Evolutionary conservation across 1,140 invertebrate species (phyloP).

Genomic region (Thalassaphorura encarpata): DNA sequence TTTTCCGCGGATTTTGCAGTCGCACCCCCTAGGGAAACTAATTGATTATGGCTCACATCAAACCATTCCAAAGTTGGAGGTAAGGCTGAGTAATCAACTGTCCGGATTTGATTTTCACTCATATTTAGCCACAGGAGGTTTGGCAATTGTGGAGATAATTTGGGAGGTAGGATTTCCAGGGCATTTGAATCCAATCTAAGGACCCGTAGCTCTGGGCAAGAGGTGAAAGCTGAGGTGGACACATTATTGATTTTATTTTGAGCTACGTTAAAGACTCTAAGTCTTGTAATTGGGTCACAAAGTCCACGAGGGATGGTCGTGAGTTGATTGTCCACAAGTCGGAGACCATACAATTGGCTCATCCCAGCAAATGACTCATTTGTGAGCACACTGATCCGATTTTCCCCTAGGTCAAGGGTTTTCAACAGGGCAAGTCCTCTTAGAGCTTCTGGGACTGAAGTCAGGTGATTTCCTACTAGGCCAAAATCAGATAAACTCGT

Average conservation of each 20-base stretch:
- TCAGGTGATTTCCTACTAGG: constrained; percentile 70
- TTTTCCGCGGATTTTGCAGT: constrained; percentile 50
- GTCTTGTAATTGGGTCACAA: constrained; percentile 67
- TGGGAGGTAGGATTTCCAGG: constrained; percentile 61
- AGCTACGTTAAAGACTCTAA: constrained; percentile 75
- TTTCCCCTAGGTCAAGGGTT: constrained; percentile 76
- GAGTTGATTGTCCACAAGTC: constrained; percentile 74
- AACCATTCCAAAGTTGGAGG: constrained; percentile 79
- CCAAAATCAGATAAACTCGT: constrained; percentile 63
- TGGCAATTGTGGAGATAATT: constrained; percentile 65
- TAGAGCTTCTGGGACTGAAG: constrained; percentile 64
- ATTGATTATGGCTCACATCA: constrained; percentile 78
- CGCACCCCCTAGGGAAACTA: constrained; percentile 64
- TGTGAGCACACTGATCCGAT: constrained; percentile 64
- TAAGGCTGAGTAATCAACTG: constrained; percentile 77
- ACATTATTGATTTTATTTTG: constrained; percentile 77
- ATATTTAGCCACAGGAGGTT: constrained; percentile 75
- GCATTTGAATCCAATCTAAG: constrained; percentile 77
- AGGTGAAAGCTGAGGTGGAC: constrained; percentile 68
- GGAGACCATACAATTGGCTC: constrained; percentile 61
- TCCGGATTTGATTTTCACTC: constrained; percentile 70
- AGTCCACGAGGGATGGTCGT: constrained; percentile 71
- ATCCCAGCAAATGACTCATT: constrained; percentile 59
- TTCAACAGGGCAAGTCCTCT: constrained; percentile 44
- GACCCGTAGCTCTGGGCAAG: constrained; percentile 60